A percentile compares a stretch with the other conserved stretches of the same genome.
phyloP scores from a whole-genome alignment of 2,797 vertebrate species.

The Manis crassicaudata region DNA sequence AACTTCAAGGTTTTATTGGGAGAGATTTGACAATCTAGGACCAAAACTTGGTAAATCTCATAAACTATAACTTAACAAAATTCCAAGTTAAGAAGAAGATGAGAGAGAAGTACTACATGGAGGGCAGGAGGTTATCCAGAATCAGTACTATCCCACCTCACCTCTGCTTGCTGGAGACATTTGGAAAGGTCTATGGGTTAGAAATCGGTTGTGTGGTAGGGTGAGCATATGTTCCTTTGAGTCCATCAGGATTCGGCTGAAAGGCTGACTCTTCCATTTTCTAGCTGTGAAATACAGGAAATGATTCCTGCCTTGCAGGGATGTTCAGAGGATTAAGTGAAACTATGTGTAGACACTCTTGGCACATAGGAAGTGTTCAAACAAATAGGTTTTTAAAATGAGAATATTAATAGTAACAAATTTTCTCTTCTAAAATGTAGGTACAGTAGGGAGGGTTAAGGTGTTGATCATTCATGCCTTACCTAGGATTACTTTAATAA shows the following conservation, averaged over 20 bases:
- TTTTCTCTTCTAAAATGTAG: conserved; percentile 47
- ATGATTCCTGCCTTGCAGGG: not conserved
- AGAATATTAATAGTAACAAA: conserved; percentile 23
- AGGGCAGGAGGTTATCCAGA: not conserved
- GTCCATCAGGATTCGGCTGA: not conserved
- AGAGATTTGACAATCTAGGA: not conserved
- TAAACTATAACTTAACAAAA: not conserved
- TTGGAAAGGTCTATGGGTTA: not conserved
- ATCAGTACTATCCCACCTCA: not conserved
- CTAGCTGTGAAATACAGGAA: not conserved
- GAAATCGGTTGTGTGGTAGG: not conserved
- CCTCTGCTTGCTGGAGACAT: not conserved
- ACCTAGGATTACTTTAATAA: not conserved
- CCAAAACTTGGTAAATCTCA: not conserved
- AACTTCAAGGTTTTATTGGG: not conserved
- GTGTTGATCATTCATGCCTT: conserved; percentile 31
- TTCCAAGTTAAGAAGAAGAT: not conserved
- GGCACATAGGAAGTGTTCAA: not conserved
- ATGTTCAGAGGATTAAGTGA: conserved; percentile 13
- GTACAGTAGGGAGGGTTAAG: not conserved
- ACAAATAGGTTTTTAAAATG: conserved; percentile 39
- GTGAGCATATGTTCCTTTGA: not conserved
- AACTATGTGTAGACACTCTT: conserved; percentile 4
- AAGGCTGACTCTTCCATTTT: not conserved
- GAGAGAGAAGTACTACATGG: not conserved